Evolutionary conservation across 2,888 invertebrate species (phyloP), one percentile per base, ranked within the genome.

Genomic region (Pantelozetes paolii): DNA sequence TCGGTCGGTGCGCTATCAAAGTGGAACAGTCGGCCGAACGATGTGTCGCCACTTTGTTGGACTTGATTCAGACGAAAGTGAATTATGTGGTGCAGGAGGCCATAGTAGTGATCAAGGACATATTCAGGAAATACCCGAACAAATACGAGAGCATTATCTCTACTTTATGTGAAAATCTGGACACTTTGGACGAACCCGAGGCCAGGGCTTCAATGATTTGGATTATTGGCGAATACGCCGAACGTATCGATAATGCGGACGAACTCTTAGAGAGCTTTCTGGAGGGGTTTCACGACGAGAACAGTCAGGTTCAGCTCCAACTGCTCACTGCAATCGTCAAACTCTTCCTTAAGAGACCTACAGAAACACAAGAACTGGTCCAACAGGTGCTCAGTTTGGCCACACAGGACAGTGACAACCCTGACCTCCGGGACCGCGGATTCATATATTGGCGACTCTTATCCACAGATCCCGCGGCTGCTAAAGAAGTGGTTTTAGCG

Each of bases 1-100:
- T 99, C 80, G 99, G 99, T 30, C 87, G 99, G 18, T 99, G 99
- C 83, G 99, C 99, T 72, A 99, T 99, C 81, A 97, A 97, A 86
- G 92, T 90, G 71, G 99, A 99, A 82, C 94, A 94, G 11, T 97
- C 97, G 1, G 98, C 99, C 0, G 99, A 99, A 83, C 88, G 96
- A 64, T 99, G 99, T 83, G 99, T 99, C 0, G 94, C 96, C 5
- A 99, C 99, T 0, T 86, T 99, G 11, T 84, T 99, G 28, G 99
- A 99, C 82, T 86, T 99, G 73, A 99, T 99, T 81, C 98, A 99
- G 84, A 99, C 99, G 0, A 99, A 99, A 85, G 98, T 89, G 78
- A 99, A 99, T 86, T 99, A 99, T 82, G 99, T 99, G 20, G 99
- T 99, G 0, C 99, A 99, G 83, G 99, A 99, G 82, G 99, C 99